Percentiles rank a stretch among this genome's conserved stretches.
phyloP scores from a whole-genome alignment of 53 echinoderm and acorn worm species.

The Temnopleurus reevesii region DNA sequence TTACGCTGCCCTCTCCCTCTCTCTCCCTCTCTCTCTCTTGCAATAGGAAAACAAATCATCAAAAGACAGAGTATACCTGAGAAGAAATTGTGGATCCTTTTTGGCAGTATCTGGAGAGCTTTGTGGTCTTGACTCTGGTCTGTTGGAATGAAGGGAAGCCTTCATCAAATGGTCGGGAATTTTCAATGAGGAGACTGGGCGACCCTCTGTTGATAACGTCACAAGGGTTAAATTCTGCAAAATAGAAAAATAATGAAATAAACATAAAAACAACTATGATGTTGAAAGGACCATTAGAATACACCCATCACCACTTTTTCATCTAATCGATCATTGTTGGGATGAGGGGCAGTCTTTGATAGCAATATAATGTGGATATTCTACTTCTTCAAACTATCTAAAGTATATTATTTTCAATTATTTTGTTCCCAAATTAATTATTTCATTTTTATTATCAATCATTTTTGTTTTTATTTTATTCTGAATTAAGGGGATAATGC shows the following conservation, averaged over 20 bases:
- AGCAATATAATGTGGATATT: no score
- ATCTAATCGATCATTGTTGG: no score
- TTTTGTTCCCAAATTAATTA: no score
- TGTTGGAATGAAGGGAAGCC: conserved; percentile 72
- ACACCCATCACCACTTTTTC: no score
- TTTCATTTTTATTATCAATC: no score
- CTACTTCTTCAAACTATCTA: no score
- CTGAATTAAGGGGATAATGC: no score
- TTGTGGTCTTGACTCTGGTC: conserved; percentile 75
- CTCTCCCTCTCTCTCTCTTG: not conserved
- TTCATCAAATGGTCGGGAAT: conserved; percentile 66
- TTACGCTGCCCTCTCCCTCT: not conserved
- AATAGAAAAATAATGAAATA: not conserved
- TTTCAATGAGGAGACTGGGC: conserved; percentile 61
- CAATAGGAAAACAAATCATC: no score
- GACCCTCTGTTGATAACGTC: conserved; percentile 76
- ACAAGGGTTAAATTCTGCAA: conserved; percentile 71
- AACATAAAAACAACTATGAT: not conserved
- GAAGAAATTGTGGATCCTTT: conserved; percentile 89
- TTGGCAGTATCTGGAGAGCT: conserved; percentile 78
- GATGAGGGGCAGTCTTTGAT: no score
- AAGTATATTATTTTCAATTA: no score
- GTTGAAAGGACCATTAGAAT: no score
- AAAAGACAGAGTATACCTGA: conserved; percentile 68
- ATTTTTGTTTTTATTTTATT: no score